These are phyloP conservation scores for Ectemnius lituratus DNA, from an alignment of 2,888 invertebrate species.

Conservation along the genomic window DNA sequence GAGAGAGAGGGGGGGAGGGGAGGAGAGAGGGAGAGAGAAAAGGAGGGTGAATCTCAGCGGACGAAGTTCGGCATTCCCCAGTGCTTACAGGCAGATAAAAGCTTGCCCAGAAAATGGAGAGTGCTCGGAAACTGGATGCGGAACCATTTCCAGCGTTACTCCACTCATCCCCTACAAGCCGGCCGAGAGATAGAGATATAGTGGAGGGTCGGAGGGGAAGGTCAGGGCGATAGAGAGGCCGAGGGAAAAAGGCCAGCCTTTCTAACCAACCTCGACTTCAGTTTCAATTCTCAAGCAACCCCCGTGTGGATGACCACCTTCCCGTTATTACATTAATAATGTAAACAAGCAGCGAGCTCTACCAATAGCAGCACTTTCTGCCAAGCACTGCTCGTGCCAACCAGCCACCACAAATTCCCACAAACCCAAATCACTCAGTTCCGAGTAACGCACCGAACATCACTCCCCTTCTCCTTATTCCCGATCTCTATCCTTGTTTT, in stretches of 20 bases:
- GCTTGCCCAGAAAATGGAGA: slow-evolving; percentile 44
- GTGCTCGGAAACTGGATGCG: slow-evolving; percentile 39
- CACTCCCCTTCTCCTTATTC: neutral
- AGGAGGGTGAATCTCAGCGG: slow-evolving; percentile 49
- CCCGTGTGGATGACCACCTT: neutral
- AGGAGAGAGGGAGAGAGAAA: slow-evolving; percentile 2
- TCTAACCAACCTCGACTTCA: slow-evolving; percentile 3
- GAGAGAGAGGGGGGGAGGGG: slow-evolving; percentile 2
- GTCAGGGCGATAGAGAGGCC: slow-evolving; percentile 23
- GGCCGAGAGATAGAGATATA: slow-evolving; percentile 19
- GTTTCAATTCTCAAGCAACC: slow-evolving; percentile 30
- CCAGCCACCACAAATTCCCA: slow-evolving; percentile 8
- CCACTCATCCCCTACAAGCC: slow-evolving; percentile 9
- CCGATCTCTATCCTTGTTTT: slow-evolving; percentile 2
- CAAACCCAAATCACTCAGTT: neutral
- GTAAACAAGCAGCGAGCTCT: slow-evolving; percentile 15
- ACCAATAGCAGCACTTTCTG: slow-evolving; percentile 11
- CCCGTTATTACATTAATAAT: slow-evolving; percentile 46
- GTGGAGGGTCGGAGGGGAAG: slow-evolving; percentile 5
- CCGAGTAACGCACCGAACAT: neutral
- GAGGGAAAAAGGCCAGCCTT: neutral
- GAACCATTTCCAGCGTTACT: slow-evolving; percentile 22
- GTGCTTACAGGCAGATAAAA: slow-evolving; percentile 64
- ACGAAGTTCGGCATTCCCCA: slow-evolving; percentile 56
- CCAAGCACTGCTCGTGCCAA: neutral